Evolutionary conservation across 2,888 invertebrate species (phyloP).

Genomic region (Lasioglossum morio): DNA sequence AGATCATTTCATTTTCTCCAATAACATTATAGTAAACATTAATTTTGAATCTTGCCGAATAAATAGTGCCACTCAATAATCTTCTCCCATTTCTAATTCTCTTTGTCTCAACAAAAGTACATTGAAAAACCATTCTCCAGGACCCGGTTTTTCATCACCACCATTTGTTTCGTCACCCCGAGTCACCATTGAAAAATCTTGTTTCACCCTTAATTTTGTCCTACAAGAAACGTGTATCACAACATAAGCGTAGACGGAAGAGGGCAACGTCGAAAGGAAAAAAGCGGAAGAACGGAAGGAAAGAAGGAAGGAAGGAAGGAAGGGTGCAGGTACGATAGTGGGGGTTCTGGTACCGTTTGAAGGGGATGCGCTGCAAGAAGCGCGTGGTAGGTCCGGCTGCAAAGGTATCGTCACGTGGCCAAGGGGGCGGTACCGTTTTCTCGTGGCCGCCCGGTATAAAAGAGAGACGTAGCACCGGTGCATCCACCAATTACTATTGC

Average conservation of each 20-base stretch:
- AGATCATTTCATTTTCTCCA: too few species aligned
- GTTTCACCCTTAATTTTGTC: neutral
- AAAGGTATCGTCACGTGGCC: constrained; percentile 75
- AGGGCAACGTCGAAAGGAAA: neutral
- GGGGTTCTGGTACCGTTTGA: constrained; percentile 60
- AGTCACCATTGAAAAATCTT: neutral
- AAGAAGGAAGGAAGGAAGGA: constrained; percentile 49
- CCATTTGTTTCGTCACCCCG: too few species aligned
- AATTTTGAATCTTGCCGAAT: too few species aligned
- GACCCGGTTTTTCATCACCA: too few species aligned
- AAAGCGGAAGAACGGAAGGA: constrained; percentile 17
- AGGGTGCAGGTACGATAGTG: constrained; percentile 56
- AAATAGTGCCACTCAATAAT: neutral
- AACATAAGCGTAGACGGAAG: constrained; percentile 13
- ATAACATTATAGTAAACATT: too few species aligned
- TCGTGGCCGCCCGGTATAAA: constrained; percentile 74
- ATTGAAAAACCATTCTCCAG: neutral
- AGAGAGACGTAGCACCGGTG: constrained; percentile 75
- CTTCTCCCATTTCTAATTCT: neutral
- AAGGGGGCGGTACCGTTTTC: constrained; percentile 75
- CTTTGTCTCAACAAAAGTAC: neutral
- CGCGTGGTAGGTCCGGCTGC: constrained; percentile 69
- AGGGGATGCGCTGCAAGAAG: constrained; percentile 69
- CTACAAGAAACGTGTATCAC: neutral
- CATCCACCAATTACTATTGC: constrained; percentile 77